Evolutionary conservation across 1,140 invertebrate genomes (phyloP).

Genomic region (Polyergus mexicanus): DNA sequence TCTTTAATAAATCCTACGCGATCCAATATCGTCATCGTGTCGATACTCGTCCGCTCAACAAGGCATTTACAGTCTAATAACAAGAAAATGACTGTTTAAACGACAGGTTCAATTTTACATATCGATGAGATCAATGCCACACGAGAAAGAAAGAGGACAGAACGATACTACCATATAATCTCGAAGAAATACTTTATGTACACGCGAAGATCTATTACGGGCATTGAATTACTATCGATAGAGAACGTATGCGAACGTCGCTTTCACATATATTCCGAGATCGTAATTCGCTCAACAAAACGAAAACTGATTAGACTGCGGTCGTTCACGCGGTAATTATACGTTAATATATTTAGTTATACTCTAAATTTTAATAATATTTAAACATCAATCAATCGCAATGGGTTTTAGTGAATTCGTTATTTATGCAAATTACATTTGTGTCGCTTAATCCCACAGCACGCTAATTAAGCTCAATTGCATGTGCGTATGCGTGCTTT

Average conservation of each 20-base stretch:
- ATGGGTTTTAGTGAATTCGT: constrained; percentile 30
- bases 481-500: constrained; percentile 21
- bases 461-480: constrained; percentile 24
- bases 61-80: constrained; percentile 34
- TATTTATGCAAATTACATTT: constrained; percentile 65
- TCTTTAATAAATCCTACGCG: neutral
- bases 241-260: neutral
- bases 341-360: no score
- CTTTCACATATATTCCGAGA: constrained; percentile 57
- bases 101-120: constrained; percentile 41
- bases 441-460: constrained; percentile 33
- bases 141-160: neutral
- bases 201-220: constrained; percentile 31
- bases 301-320: constrained; percentile 32
- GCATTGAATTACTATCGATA: constrained; percentile 32
- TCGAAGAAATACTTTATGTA: constrained; percentile 33
- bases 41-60: neutral
- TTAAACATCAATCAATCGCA: constrained; percentile 33
- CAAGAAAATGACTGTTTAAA: constrained; percentile 37
- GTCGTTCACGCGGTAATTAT: constrained; percentile 31
- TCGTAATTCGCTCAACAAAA: constrained; percentile 38
- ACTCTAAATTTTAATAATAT: no score
- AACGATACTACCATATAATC: neutral
- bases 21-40: neutral
- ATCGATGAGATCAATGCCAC: constrained; percentile 17